Evolutionary conservation across 2,888 invertebrate genomes (phyloP).

Genomic region (Fabriciana adippe): DNA sequence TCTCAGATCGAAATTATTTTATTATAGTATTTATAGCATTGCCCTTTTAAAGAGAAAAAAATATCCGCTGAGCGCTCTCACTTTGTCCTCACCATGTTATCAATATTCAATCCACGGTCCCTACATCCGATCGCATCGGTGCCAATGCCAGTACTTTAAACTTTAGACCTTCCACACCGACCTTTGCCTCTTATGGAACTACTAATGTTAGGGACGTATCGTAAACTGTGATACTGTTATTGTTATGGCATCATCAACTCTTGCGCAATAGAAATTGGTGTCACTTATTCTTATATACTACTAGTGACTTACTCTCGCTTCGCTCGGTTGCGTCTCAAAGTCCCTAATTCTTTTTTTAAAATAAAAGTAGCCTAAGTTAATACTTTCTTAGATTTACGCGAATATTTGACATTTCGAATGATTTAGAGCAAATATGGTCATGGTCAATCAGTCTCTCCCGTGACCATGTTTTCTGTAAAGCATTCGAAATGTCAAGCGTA

Average conservation of each 20-base stretch:
- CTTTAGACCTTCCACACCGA: constrained; percentile 28
- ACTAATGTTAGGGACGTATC: constrained; percentile 14
- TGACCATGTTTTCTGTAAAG: too few relatives aligned
- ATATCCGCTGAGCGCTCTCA: constrained; percentile 19
- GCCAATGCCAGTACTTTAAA: constrained; percentile 37
- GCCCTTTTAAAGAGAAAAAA: background rate
- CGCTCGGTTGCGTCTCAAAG: too few relatives aligned
- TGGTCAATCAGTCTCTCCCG: too few relatives aligned
- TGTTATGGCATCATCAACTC: background rate
- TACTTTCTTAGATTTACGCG: too few relatives aligned
- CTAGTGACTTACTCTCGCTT: too few relatives aligned
- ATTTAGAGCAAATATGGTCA: too few relatives aligned
- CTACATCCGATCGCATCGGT: constrained; percentile 38
- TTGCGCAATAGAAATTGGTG: background rate
- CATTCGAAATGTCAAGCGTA: too few relatives aligned
- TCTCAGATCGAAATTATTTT: background rate
- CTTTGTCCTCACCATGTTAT: constrained; percentile 5
- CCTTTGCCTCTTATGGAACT: constrained; percentile 25
- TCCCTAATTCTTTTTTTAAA: too few relatives aligned
- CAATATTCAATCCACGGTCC: constrained; percentile 30
- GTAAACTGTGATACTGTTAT: background rate
- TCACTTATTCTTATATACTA: background rate
- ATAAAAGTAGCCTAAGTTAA: too few relatives aligned
- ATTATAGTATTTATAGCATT: background rate
- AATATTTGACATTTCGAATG: too few relatives aligned